Evolutionary conservation across 2,113 vertebrate species (phyloP).

Genomic region (Pygoscelis antarcticus): DNA sequence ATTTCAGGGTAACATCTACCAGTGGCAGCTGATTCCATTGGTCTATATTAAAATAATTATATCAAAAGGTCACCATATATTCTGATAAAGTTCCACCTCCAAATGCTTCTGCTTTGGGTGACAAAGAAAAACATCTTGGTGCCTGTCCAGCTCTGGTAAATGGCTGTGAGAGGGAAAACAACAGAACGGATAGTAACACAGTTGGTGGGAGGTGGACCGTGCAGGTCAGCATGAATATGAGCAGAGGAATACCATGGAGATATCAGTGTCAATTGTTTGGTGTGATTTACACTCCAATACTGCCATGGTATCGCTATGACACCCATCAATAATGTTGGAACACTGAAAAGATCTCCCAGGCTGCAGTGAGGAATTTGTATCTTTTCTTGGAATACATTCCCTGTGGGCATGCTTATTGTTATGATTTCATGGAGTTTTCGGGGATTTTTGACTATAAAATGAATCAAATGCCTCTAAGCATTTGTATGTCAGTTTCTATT

Average conservation of each 20-base stretch:
- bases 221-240: background rate
- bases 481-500: background rate
- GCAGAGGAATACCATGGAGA: background rate
- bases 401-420: background rate
- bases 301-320: background rate
- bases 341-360: background rate
- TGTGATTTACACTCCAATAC: background rate
- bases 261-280: background rate
- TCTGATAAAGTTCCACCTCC: background rate
- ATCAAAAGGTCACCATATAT: background rate
- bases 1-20: background rate
- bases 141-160: background rate
- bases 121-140: background rate
- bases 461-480: background rate
- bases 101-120: background rate
- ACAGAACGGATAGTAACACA: background rate
- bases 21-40: background rate
- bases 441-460: background rate
- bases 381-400: background rate
- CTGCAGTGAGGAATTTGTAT: background rate
- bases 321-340: background rate
- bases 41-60: background rate
- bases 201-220: fast-evolving
- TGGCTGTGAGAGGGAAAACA: background rate
- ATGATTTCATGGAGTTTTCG: background rate